Conservation (phyloP, 2,797 vertebrate genomes). For the Eospalax fontanierii region DNA sequence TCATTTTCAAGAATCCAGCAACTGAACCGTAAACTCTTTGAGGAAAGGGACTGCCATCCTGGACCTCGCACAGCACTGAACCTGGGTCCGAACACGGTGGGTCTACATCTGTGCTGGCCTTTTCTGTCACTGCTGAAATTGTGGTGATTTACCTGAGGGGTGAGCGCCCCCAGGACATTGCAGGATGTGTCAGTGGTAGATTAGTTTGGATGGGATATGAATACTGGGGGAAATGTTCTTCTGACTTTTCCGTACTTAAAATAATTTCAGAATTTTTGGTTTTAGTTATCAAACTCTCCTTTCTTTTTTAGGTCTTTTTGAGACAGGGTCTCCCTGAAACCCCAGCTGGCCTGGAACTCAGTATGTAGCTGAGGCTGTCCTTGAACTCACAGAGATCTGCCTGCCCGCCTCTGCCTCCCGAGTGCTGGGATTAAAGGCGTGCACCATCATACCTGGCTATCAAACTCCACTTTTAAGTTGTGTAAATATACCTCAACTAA, state of each 20-base stretch:
- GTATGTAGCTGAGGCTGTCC: too few species aligned
- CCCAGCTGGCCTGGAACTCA: too few species aligned
- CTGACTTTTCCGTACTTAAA: background rate
- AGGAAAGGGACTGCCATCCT: background rate
- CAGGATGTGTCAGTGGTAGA: background rate
- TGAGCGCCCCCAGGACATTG: background rate
- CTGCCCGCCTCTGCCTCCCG: too few species aligned
- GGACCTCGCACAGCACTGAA: background rate
- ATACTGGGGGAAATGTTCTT: background rate
- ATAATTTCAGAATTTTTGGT: background rate
- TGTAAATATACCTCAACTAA: background rate
- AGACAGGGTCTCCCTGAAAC: too few species aligned
- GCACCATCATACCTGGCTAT: too few species aligned
- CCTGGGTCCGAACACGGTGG: rapidly evolving
- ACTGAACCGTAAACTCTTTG: background rate
- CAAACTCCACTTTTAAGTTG: background rate
- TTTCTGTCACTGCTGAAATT: background rate
- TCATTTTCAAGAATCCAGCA: background rate
- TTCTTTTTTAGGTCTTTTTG: too few species aligned
- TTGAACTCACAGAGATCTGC: too few species aligned
- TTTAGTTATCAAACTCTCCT: too few species aligned
- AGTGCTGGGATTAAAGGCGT: too few species aligned
- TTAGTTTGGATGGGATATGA: background rate
- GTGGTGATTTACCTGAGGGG: background rate
- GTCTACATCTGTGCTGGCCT: background rate